These are phyloP conservation scores for Philaenus spumarius DNA, from an alignment of 1,140 invertebrate species.

Conservation along the genomic window DNA sequence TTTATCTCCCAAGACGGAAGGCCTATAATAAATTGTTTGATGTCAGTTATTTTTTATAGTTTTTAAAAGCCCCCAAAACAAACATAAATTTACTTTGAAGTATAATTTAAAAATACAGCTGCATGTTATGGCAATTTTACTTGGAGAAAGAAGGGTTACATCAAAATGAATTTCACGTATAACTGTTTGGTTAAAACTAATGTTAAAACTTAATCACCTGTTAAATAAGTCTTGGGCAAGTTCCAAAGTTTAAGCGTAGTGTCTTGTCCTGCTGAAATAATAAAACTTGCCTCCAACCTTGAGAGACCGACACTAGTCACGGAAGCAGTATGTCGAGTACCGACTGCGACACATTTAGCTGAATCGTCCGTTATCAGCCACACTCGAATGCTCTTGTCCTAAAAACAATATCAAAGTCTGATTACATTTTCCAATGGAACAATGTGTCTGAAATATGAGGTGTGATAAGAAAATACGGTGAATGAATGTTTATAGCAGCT, in stretches of 20 bases:
- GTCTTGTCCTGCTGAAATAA: constrained; percentile 81
- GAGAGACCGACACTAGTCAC: constrained; percentile 70
- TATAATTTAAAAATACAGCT: not conserved
- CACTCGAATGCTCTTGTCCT: constrained; percentile 76
- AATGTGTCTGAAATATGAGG: no score
- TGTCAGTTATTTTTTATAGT: no score
- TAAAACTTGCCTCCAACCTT: constrained; percentile 47
- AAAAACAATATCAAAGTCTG: constrained; percentile 20
- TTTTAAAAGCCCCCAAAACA: no score
- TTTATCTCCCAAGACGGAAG: no score
- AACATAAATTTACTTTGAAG: constrained; percentile 3
- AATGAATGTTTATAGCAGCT: no score
- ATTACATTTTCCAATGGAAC: no score
- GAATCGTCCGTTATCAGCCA: constrained; percentile 59
- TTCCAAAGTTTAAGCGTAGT: constrained; percentile 89
- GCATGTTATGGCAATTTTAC: not conserved
- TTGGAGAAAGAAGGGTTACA: not conserved
- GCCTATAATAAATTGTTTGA: no score
- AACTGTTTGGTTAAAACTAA: not conserved
- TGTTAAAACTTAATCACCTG: constrained; percentile 30
- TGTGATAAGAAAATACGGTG: no score
- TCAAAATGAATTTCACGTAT: not conserved
- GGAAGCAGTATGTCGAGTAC: constrained; percentile 71
- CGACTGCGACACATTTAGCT: constrained; percentile 60
- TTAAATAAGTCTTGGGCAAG: constrained; percentile 45